Evolutionary conservation across 2,113 vertebrate species (phyloP).

Genomic region (Ictidomys tridecemlineatus): DNA sequence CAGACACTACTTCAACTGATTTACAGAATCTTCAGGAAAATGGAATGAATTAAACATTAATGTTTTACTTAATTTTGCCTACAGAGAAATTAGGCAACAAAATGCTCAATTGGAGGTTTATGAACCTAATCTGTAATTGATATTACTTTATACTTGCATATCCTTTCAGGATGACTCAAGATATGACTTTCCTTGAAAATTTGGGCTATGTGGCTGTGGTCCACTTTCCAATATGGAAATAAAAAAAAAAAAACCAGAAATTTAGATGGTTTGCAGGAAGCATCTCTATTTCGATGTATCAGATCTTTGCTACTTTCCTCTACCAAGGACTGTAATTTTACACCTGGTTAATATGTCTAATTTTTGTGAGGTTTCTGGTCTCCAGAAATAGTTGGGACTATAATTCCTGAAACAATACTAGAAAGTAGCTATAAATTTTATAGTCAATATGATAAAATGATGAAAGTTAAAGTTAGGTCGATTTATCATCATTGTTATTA

Average conservation of each 20-base stretch:
- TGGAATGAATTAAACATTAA: background rate
- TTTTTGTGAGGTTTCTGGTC: background rate
- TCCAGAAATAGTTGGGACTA: background rate
- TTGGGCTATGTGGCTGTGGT: background rate
- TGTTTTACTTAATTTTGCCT: background rate
- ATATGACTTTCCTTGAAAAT: background rate
- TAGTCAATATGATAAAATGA: background rate
- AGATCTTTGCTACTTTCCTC: background rate
- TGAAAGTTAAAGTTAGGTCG: background rate
- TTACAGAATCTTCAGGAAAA: constrained; percentile 1
- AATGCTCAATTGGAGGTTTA: background rate
- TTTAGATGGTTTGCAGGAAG: background rate
- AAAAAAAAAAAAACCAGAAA: background rate
- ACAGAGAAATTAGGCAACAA: background rate
- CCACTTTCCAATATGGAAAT: background rate
- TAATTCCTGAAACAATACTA: background rate
- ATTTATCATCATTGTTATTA: background rate
- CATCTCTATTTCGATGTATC: background rate
- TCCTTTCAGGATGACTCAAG: background rate
- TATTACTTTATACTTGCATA: background rate
- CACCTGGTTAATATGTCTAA: background rate
- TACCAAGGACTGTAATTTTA: background rate
- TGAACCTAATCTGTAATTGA: background rate
- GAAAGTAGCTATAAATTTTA: background rate
- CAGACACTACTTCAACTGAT: background rate